phyloP scores from a whole-genome alignment of 1,140 invertebrate genomes.

The Caenorhabditis remanei region DNA sequence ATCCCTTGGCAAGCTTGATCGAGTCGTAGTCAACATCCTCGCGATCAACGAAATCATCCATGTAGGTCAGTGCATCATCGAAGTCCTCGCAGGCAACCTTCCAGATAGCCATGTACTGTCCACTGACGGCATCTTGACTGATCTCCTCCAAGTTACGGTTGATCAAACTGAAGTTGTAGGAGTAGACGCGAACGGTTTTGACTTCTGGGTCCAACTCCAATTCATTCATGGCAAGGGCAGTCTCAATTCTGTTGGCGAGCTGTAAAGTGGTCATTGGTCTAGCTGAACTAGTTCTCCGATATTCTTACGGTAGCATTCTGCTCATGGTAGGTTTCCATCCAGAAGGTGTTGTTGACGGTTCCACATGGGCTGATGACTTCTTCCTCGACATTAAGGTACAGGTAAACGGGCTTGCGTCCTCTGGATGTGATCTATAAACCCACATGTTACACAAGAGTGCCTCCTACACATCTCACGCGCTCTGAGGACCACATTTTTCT shows the following conservation, averaged over 20 bases:
- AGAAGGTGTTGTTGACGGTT: constrained; percentile 23
- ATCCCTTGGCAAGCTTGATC: constrained; percentile 30
- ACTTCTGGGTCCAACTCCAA: constrained; percentile 29
- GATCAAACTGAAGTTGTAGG: constrained; percentile 36
- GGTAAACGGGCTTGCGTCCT: constrained; percentile 35
- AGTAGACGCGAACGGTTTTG: constrained; percentile 36
- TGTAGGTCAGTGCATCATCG: constrained; percentile 19
- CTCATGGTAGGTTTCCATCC: constrained; percentile 47
- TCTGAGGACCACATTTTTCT: constrained; percentile 20
- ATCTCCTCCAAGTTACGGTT: constrained; percentile 26
- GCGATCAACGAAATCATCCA: constrained; percentile 28
- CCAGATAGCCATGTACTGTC: constrained; percentile 45
- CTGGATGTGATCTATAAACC: constrained; percentile 50
- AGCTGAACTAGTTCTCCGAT: not conserved
- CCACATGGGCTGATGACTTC: constrained; percentile 20
- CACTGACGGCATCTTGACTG: constrained; percentile 5
- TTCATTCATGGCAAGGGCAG: constrained; percentile 30
- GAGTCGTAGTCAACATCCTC: constrained; percentile 42
- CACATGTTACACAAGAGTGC: constrained; percentile 36
- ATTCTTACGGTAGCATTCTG: constrained; percentile 11
- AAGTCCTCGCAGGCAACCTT: constrained; percentile 32
- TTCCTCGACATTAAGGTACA: constrained; percentile 25
- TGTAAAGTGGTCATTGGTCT: not conserved
- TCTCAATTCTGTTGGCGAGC: constrained; percentile 28
- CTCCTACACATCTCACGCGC: constrained; percentile 44